Conservation (phyloP, 2,888 invertebrate species). For the Prosapia bicincta region DNA sequence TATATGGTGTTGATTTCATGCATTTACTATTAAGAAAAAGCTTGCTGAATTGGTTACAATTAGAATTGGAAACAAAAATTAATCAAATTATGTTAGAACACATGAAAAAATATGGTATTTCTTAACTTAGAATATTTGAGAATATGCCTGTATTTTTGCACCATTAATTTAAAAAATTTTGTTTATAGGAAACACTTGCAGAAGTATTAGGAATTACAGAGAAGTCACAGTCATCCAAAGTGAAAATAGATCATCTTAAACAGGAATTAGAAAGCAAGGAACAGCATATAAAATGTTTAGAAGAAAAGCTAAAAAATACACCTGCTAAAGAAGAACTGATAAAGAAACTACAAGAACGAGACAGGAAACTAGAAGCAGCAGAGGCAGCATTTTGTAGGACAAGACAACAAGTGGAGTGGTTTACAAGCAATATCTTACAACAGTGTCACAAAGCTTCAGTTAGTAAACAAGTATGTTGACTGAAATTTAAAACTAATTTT, state of each 20-base stretch:
- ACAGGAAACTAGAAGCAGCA: background rate
- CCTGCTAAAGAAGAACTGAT: background rate
- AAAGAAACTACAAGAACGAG: background rate
- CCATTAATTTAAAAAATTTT: background rate
- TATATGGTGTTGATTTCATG: no score
- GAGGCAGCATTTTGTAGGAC: conserved; percentile 4
- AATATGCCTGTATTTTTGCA: no score
- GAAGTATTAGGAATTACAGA: conserved; percentile 36
- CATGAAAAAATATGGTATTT: no score
- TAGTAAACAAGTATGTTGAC: conserved; percentile 12
- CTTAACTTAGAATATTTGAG: no score
- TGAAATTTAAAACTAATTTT: no score
- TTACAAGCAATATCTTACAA: conserved; percentile 13
- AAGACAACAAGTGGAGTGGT: conserved; percentile 21
- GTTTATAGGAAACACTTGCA: conserved; percentile 34
- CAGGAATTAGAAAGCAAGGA: conserved; percentile 34
- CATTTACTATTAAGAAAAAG: no score
- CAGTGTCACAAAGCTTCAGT: conserved; percentile 8
- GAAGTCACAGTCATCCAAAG: conserved; percentile 32
- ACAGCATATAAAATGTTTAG: conserved; percentile 27
- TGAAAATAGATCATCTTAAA: conserved; percentile 26
- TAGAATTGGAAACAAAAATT: no score
- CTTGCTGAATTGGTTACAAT: no score
- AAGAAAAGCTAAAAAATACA: conserved; percentile 41
- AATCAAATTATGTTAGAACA: no score